A percentile compares a stretch with the other conserved stretches of the same genome.
Evolutionary conservation across 2,797 vertebrate species (phyloP).

Genomic region (Enteromius afrohamiltoni): DNA sequence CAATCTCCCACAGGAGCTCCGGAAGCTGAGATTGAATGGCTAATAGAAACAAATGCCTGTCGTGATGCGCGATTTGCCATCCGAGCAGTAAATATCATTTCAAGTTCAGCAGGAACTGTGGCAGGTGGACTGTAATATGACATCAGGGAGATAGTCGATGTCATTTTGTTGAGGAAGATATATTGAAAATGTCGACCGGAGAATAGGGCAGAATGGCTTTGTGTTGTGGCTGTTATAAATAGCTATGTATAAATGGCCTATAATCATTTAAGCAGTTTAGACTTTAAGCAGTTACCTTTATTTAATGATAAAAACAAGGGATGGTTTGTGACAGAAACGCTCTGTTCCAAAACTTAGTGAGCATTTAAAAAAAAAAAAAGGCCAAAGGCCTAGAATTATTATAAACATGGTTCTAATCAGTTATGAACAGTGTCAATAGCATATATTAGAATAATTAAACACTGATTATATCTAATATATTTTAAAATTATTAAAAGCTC

Average conservation of each 20-base stretch:
- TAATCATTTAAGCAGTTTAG: constrained; percentile 35
- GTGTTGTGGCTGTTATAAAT: constrained; percentile 2
- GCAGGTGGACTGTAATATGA: constrained; percentile 66
- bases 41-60: constrained; percentile 67
- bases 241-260: constrained; percentile 1
- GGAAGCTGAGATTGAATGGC: constrained; percentile 65
- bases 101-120: constrained; percentile 55
- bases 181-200: constrained; percentile 51
- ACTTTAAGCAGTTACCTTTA: background rate
- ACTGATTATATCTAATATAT: background rate
- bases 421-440: background rate
- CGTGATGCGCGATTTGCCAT: constrained; percentile 59
- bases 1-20: constrained; percentile 48
- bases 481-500: background rate
- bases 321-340: background rate
- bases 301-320: constrained; percentile 1
- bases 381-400: background rate
- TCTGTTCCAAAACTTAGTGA: background rate
- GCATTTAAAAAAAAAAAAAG: too few species aligned
- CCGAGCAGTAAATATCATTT: constrained; percentile 62
- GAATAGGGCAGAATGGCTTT: constrained; percentile 20
- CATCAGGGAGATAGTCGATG: constrained; percentile 63
- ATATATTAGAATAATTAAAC: background rate
- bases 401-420: background rate
- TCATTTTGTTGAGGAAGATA: constrained; percentile 71